Conservation (phyloP, 2,113 vertebrate genomes). For the Morone chrysops region DNA sequence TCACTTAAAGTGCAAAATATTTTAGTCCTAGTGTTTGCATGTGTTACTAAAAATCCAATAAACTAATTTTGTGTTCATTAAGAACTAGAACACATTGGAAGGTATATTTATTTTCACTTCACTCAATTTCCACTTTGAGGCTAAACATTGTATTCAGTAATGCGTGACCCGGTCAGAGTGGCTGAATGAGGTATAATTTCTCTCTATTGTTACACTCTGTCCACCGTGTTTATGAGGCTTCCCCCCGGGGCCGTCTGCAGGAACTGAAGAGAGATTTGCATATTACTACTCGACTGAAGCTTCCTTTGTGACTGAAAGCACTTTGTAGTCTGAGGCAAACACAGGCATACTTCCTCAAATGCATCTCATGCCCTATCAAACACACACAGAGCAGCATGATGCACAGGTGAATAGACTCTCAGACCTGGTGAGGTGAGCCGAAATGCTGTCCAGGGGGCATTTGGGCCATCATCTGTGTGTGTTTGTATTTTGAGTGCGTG, state of each 20-base stretch:
- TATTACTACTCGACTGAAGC: constrained; percentile 8
- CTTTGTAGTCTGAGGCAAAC: not conserved
- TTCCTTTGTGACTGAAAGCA: constrained; percentile 19
- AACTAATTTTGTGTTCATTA: no score
- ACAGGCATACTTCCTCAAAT: not conserved
- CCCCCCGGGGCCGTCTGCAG: not conserved
- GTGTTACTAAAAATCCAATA: no score
- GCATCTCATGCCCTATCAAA: not conserved
- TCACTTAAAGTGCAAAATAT: not conserved
- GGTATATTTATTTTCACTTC: not conserved
- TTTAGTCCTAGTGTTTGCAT: no score
- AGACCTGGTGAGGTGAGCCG: not conserved
- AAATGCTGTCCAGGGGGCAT: not conserved
- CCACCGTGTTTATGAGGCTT: not conserved
- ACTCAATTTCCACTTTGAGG: not conserved
- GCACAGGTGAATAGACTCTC: not conserved
- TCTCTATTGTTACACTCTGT: not conserved
- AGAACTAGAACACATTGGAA: not conserved
- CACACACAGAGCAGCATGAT: not conserved
- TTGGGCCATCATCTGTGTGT: not conserved
- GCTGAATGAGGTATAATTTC: constrained; percentile 3
- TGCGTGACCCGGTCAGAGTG: not conserved
- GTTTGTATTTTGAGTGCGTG: not conserved
- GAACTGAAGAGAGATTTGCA: constrained; percentile 26
- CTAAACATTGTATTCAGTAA: not conserved